Conservation (phyloP, 64 coral and sea anemone species). For the Pachyseris speciosa region DNA sequence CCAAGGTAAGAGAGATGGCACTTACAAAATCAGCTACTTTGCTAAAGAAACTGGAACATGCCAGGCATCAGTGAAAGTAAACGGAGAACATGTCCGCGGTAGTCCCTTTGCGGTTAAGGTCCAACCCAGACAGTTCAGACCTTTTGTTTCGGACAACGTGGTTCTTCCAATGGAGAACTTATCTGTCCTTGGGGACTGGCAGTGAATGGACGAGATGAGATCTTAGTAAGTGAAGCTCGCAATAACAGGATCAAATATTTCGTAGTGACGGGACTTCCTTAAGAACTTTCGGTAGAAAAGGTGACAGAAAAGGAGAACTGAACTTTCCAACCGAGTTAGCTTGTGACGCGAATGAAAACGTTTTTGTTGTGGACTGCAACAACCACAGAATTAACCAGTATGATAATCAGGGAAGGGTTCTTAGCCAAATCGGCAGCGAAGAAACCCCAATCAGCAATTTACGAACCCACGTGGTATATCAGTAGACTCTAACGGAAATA, state of each 20-base stretch:
- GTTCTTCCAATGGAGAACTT: not conserved
- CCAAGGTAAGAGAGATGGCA: constrained; percentile 55
- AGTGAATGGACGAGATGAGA: constrained; percentile 33
- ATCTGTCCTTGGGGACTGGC: constrained; percentile 37
- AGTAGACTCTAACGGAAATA: not conserved
- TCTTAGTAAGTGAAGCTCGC: constrained; percentile 3
- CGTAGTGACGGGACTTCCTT: not conserved
- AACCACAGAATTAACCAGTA: constrained; percentile 54
- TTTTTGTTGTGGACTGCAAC: constrained; percentile 11
- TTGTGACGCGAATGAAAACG: not conserved
- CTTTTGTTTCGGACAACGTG: constrained; percentile 16
- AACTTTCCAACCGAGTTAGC: constrained; percentile 18
- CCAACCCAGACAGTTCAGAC: constrained; percentile 29
- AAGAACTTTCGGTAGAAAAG: constrained; percentile 21
- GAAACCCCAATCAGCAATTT: not conserved
- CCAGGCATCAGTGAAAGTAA: constrained; percentile 4
- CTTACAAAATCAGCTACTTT: constrained; percentile 39
- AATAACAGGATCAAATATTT: constrained; percentile 49
- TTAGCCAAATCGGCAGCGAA: constrained; percentile 32
- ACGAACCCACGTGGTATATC: not conserved
- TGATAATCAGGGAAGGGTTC: constrained; percentile 14
- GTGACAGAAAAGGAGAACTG: not conserved
- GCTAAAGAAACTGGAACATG: not conserved
- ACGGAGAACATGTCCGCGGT: constrained; percentile 44
- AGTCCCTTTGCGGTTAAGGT: constrained; percentile 43